Evolutionary conservation across 2,888 invertebrate genomes (phyloP).

Genomic region (Argyresthia goedartella): DNA sequence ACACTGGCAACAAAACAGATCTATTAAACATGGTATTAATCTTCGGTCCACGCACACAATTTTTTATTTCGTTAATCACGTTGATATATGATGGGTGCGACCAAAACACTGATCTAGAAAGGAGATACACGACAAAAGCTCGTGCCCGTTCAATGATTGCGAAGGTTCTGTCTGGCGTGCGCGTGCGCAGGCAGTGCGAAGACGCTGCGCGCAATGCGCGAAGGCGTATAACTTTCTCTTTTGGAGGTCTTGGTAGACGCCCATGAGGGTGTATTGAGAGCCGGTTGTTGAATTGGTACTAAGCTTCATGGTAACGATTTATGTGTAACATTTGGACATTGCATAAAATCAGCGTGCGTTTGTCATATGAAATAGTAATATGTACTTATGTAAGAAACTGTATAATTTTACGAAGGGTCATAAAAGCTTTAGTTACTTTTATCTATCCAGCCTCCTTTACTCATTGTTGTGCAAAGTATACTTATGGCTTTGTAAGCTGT

Average conservation of each 20-base stretch:
- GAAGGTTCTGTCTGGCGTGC: neutral
- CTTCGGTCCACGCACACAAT: neutral
- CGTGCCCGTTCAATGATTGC: too few relatives aligned
- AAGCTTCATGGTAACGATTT: neutral
- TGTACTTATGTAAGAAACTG: too few relatives aligned
- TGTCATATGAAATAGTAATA: too few relatives aligned
- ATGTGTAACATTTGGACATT: neutral
- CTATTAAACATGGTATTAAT: neutral
- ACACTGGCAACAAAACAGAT: neutral
- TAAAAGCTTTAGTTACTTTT: too few relatives aligned
- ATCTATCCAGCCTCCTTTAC: too few relatives aligned
- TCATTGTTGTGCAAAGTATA: too few relatives aligned
- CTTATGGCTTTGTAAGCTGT: too few relatives aligned
- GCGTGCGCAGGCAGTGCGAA: neutral
- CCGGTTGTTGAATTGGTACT: neutral
- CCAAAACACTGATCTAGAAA: too few relatives aligned
- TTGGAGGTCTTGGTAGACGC: constrained; percentile 13
- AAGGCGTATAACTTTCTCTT: constrained; percentile 61
- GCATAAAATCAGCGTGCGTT: neutral
- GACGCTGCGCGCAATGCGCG: neutral
- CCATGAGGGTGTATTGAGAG: neutral
- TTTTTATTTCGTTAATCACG: neutral
- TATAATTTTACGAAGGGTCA: too few relatives aligned
- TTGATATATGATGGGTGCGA: too few relatives aligned
- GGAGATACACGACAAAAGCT: too few relatives aligned